A percentile compares a stretch with the other conserved stretches of the same genome.
phyloP scores from a whole-genome alignment of 1,140 invertebrate genomes.

The Drosophila punjabiensis region DNA sequence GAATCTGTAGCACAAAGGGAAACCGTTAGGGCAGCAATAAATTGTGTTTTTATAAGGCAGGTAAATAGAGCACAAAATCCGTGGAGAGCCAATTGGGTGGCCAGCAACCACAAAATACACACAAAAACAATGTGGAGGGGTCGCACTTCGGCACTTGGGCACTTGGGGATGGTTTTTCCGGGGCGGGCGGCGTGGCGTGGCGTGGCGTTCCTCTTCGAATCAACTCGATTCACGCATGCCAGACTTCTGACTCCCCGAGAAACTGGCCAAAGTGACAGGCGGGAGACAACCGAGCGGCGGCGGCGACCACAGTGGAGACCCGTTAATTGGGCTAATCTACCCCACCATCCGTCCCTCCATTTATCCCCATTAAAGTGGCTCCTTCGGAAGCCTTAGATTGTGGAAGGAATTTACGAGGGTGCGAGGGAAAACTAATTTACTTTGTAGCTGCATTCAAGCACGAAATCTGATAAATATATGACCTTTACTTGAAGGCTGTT shows the following conservation, averaged over 20 bases:
- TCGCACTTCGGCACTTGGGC: not conserved
- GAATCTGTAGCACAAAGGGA: conserved; percentile 50
- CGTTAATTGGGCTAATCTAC: conserved; percentile 40
- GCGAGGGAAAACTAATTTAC: conserved; percentile 16
- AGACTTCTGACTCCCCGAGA: conserved; percentile 54
- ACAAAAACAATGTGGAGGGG: conserved; percentile 40
- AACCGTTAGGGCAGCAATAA: conserved; percentile 77
- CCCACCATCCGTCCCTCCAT: not conserved
- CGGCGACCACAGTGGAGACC: conserved; percentile 29
- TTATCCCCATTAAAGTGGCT: conserved; percentile 11
- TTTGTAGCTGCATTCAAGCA: conserved; percentile 24
- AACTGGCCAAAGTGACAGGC: conserved; percentile 42
- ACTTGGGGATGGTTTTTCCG: conserved; percentile 15
- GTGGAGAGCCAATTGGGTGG: conserved; percentile 73
- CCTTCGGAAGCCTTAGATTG: conserved; percentile 7
- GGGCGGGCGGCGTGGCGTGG: not conserved
- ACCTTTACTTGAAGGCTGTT: conserved; percentile 16
- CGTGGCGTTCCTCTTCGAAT: conserved; percentile 9
- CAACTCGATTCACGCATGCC: conserved; percentile 58
- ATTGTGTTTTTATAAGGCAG: conserved; percentile 82
- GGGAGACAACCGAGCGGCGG: conserved; percentile 17
- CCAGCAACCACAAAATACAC: conserved; percentile 68
- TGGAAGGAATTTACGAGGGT: not conserved
- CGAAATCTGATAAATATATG: conserved; percentile 31
- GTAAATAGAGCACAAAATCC: conserved; percentile 80